phyloP scores from a whole-genome alignment of 2,797 vertebrate species.

The Pseudopleuronectes americanus region DNA sequence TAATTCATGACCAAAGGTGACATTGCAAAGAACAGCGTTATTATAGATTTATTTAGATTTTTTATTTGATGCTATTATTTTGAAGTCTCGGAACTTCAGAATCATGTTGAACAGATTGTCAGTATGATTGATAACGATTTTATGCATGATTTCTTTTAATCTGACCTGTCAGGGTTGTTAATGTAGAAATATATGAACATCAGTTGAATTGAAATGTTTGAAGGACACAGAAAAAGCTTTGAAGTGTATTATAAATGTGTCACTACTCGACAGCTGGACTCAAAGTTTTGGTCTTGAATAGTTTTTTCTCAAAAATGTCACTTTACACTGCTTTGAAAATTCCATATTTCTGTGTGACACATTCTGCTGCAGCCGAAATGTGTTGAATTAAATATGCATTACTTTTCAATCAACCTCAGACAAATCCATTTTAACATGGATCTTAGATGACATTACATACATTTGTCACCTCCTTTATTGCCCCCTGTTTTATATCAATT shows the following conservation, averaged over 20 bases:
- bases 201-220: neutral
- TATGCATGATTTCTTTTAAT: neutral
- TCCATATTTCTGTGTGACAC: too few relatives aligned
- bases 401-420: neutral
- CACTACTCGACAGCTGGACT: constrained; percentile 2
- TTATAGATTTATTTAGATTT: neutral
- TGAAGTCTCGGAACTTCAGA: neutral
- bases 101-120: constrained; percentile 2
- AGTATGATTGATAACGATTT: neutral
- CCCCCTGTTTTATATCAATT: constrained; percentile 15
- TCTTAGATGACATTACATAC: neutral
- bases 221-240: neutral
- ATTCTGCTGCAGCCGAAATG: constrained; percentile 23
- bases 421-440: too few relatives aligned
- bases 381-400: constrained; percentile 10
- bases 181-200: neutral
- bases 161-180: neutral
- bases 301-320: neutral
- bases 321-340: too few relatives aligned
- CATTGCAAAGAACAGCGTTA: neutral
- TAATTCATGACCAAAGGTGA: neutral
- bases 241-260: constrained; percentile 3
- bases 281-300: neutral
- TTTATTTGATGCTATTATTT: neutral
- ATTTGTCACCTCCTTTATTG: neutral